Percentiles rank a stretch among this genome's conserved stretches.
Conservation (phyloP, 2,113 vertebrate species). For the Gnathonemus longibarbis region DNA sequence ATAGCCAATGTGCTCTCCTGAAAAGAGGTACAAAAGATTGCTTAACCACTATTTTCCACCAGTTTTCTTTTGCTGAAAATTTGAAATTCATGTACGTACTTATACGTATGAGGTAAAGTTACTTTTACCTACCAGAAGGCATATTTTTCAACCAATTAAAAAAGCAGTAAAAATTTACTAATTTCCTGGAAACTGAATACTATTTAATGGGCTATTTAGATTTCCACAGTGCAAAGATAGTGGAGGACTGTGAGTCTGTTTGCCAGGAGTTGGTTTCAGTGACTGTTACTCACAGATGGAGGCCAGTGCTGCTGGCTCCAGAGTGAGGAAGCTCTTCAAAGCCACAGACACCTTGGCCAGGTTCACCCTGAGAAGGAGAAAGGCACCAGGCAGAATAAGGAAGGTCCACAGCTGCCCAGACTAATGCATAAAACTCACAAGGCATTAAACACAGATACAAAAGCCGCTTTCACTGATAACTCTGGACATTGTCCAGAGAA, state of each 20-base stretch:
- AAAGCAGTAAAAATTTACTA: neutral
- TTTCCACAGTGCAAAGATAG: neutral
- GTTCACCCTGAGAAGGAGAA: conserved; percentile 66
- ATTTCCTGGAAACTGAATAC: neutral
- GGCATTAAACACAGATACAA: neutral
- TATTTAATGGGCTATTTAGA: neutral
- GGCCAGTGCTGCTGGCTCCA: conserved; percentile 80
- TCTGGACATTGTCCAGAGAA: neutral
- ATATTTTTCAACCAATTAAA: neutral
- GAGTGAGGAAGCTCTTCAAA: conserved; percentile 68
- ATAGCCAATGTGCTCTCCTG: neutral
- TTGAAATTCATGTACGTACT: neutral
- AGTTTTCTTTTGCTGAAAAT: neutral
- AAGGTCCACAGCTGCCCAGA: neutral
- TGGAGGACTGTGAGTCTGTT: neutral
- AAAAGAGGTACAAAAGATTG: neutral
- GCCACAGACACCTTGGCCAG: conserved; percentile 74
- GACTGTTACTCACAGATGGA: conserved; percentile 78
- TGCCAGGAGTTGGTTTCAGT: neutral
- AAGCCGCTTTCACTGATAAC: neutral
- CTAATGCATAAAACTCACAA: neutral
- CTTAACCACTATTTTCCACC: neutral
- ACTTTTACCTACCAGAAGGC: neutral
- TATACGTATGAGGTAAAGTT: neutral
- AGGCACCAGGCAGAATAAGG: neutral